These are phyloP conservation scores for Cuniculus paca DNA, from an alignment of 2,797 vertebrate species.

Conservation along the genomic window DNA sequence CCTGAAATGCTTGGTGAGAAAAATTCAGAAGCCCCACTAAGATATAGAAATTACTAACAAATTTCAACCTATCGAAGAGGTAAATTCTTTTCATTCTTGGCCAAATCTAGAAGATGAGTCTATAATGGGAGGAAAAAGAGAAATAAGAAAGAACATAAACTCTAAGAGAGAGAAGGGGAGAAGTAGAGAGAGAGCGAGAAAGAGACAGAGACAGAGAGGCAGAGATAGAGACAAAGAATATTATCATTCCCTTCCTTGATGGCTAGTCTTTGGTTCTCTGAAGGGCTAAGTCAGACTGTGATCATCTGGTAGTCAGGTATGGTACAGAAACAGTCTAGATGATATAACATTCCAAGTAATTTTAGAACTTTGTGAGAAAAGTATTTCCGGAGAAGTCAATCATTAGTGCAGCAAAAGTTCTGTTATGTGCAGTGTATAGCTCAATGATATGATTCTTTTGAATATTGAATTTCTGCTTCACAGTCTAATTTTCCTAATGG, in stretches of 20 bases:
- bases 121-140: neutral
- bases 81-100: neutral
- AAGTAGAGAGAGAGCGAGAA: too few relatives aligned
- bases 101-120: neutral
- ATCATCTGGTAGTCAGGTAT: neutral
- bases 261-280: neutral
- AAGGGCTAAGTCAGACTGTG: neutral
- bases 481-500: slow-evolving; percentile 30
- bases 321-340: neutral
- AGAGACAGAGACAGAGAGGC: neutral
- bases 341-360: neutral
- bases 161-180: neutral
- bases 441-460: neutral
- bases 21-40: neutral
- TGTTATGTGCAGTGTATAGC: neutral
- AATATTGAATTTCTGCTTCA: neutral
- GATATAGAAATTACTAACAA: slow-evolving; percentile 8
- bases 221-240: neutral
- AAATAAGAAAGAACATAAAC: neutral
- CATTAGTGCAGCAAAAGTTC: neutral
- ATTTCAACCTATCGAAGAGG: neutral
- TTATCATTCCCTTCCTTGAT: neutral
- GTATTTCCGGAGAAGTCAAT: neutral
- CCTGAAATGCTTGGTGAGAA: neutral
- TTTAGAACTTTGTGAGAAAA: neutral